These are phyloP conservation scores for Allolobophora icterica DNA, from an alignment of 2,888 invertebrate species.

Conservation along the genomic window DNA sequence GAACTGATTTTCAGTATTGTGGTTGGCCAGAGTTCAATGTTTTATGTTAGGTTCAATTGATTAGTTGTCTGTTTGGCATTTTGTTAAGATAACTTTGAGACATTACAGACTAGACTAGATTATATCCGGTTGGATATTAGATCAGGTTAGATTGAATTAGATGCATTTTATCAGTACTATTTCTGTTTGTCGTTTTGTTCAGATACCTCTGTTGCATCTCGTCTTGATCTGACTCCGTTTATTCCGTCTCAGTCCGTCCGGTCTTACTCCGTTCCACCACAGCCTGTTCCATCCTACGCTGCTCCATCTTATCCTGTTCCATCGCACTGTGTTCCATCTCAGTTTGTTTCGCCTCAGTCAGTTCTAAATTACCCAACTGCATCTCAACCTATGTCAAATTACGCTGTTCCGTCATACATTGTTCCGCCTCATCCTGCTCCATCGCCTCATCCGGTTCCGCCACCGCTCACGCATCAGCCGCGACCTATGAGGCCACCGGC, in stretches of 20 bases:
- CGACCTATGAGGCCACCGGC: background rate
- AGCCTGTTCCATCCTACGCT: too few relatives aligned
- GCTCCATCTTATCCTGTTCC: background rate
- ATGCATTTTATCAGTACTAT: too few relatives aligned
- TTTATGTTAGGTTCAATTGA: too few relatives aligned
- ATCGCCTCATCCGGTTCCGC: background rate
- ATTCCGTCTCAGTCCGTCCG: background rate
- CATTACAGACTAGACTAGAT: too few relatives aligned
- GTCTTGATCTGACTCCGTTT: background rate
- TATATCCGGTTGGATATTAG: too few relatives aligned
- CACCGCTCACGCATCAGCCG: background rate
- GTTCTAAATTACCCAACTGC: background rate
- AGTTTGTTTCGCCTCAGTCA: background rate
- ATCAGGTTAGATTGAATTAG: too few relatives aligned
- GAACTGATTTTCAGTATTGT: too few relatives aligned
- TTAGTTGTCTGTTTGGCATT: too few relatives aligned
- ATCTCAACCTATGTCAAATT: background rate
- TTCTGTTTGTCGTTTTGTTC: background rate
- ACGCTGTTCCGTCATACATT: background rate
- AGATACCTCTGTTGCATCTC: background rate
- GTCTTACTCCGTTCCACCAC: background rate
- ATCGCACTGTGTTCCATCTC: background rate
- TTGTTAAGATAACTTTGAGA: too few relatives aligned
- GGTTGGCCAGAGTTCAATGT: too few relatives aligned
- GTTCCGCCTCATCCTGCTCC: background rate